These are phyloP conservation scores for Gopherus flavomarginatus DNA, from an alignment of 2,113 vertebrate species.

Conservation along the genomic window DNA sequence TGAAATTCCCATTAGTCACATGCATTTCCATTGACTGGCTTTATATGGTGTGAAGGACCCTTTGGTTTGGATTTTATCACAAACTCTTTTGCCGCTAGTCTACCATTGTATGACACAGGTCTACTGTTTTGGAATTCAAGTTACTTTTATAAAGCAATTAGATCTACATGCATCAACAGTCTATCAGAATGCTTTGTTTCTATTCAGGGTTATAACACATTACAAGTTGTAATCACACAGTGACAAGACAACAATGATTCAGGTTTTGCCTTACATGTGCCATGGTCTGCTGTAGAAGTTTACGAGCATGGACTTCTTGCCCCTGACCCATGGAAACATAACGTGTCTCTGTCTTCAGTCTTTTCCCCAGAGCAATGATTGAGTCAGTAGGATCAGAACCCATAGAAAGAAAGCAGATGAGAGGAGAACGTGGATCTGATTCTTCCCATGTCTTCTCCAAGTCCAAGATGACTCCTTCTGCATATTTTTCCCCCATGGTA, in stretches of 20 bases:
- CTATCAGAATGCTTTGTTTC: not conserved
- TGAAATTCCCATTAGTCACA: not conserved
- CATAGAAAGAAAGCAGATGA: constrained; percentile 96
- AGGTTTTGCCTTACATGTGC: constrained; percentile 82
- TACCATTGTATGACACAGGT: not conserved
- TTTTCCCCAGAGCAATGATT: constrained; percentile 92
- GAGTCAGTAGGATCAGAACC: constrained; percentile 95
- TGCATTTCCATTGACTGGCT: not conserved
- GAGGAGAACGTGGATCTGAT: constrained; percentile 89
- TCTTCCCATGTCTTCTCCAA: constrained; percentile 95
- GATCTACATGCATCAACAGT: not conserved
- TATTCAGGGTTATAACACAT: not conserved
- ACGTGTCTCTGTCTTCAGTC: constrained; percentile 86
- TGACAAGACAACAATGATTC: not conserved
- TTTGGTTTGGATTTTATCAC: not conserved
- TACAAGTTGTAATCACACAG: not conserved
- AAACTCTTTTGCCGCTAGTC: not conserved
- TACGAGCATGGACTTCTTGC: constrained; percentile 92
- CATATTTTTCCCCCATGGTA: constrained; percentile 89
- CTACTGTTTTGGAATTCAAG: not conserved
- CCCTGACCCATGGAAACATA: constrained; percentile 98
- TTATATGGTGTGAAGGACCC: not conserved
- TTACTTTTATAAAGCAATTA: not conserved
- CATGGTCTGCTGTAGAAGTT: constrained; percentile 93
- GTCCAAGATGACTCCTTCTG: constrained; percentile 90